Conservation (phyloP, 2,113 vertebrate species). For the Pampusana beccarii region DNA sequence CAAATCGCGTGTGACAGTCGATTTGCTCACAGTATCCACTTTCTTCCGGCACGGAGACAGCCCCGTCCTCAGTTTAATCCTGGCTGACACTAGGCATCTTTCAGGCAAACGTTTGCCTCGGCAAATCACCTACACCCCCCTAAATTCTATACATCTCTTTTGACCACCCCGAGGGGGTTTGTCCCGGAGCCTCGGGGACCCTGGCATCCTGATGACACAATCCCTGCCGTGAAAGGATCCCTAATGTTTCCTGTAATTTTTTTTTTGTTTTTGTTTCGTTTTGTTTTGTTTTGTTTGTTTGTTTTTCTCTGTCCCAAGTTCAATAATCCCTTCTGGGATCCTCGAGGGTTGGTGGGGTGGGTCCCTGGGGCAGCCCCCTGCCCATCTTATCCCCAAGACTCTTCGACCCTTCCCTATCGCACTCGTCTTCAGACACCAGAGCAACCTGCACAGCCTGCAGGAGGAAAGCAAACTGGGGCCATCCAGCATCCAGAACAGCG, state of each 20-base stretch:
- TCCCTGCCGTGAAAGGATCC: not conserved
- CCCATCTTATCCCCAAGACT: not conserved
- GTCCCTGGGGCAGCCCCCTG: too few species aligned
- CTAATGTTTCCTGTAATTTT: not conserved
- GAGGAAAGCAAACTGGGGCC: not conserved
- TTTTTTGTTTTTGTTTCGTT: not conserved
- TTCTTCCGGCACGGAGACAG: not conserved
- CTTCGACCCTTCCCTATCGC: not conserved
- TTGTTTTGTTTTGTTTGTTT: too few species aligned
- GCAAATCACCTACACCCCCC: slow-evolving; percentile 3
- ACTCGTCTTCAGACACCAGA: accelerated
- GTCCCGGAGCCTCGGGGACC: not conserved
- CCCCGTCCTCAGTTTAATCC: slow-evolving; percentile 25
- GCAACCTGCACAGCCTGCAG: accelerated
- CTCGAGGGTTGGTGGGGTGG: not conserved
- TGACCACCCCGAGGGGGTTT: not conserved
- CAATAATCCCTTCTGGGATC: not conserved
- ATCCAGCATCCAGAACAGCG: not conserved
- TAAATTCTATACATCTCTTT: slow-evolving; percentile 3
- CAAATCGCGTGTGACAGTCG: slow-evolving; percentile 50
- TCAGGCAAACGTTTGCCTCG: slow-evolving; percentile 36
- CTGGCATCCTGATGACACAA: not conserved
- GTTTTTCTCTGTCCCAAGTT: not conserved
- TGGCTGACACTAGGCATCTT: not conserved
- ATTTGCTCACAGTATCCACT: slow-evolving; percentile 51